Percentiles rank a stretch among this genome's conserved stretches.
These are phyloP conservation scores for Callocephalon fimbriatum DNA, from an alignment of 2,113 vertebrate genomes.

Conservation along the genomic window DNA sequence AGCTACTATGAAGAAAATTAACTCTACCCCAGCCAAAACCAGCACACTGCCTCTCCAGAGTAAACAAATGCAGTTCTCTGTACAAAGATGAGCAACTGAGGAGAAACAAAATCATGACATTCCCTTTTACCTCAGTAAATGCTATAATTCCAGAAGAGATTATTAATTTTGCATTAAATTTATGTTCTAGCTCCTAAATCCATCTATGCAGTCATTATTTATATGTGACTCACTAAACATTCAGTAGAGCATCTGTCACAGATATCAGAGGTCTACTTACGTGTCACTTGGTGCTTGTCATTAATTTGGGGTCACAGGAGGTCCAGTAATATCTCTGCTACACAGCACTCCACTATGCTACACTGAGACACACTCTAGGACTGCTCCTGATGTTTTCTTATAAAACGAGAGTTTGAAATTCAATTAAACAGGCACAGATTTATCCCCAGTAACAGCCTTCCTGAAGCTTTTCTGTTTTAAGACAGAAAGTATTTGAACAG, in stretches of 20 bases:
- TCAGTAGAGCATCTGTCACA: neutral
- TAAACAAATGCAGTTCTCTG: neutral
- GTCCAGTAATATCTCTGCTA: neutral
- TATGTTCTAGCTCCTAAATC: slow-evolving; percentile 13
- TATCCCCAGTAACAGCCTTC: neutral
- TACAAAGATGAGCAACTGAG: neutral
- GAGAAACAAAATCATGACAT: neutral
- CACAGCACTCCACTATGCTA: neutral
- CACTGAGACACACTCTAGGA: neutral
- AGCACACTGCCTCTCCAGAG: neutral
- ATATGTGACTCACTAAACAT: neutral
- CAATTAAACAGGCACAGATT: neutral
- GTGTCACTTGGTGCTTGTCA: slow-evolving; percentile 4
- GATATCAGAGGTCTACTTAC: neutral
- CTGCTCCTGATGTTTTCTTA: neutral
- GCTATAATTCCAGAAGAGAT: neutral
- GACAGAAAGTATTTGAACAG: neutral
- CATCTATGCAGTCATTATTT: slow-evolving; percentile 1
- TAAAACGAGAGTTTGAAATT: neutral
- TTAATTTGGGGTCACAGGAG: neutral
- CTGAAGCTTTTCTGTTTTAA: neutral
- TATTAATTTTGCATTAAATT: slow-evolving; percentile 24
- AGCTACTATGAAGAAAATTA: neutral
- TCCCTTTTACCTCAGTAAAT: neutral
- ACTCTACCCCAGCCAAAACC: neutral